Evolutionary conservation across 1,140 invertebrate genomes (phyloP).

Genomic region (Cherax quadricarinatus): DNA sequence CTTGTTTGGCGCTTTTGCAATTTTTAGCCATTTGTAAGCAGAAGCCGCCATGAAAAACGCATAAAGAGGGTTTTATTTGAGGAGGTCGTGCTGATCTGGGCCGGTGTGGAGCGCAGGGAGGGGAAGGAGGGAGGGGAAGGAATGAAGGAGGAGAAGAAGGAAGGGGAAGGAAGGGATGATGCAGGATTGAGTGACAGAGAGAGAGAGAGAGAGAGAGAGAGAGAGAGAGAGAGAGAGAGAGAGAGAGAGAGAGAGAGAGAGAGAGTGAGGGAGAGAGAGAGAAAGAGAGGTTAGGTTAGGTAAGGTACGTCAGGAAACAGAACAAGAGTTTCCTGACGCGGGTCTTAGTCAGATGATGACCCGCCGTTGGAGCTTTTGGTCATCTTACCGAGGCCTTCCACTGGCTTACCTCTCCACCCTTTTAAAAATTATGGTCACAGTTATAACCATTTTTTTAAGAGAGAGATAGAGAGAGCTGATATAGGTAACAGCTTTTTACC

Average conservation of each 20-base stretch:
- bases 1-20: constrained; percentile 64
- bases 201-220: neutral
- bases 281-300: too few species aligned
- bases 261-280: neutral
- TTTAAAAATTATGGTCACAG: neutral
- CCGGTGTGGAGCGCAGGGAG: neutral
- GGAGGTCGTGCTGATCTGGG: constrained; percentile 62
- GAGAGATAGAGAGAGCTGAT: too few species aligned
- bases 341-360: too few species aligned
- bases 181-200: neutral
- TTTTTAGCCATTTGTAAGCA: constrained; percentile 67
- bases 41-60: constrained; percentile 66
- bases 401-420: too few species aligned
- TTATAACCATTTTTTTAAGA: too few species aligned
- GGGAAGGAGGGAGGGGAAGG: neutral
- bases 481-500: too few species aligned
- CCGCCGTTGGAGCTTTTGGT: too few species aligned
- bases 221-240: neutral
- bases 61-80: constrained; percentile 64
- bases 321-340: too few species aligned
- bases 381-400: too few species aligned
- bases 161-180: neutral
- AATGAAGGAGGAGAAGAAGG: neutral
- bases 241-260: neutral
- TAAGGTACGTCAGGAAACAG: too few species aligned